Evolutionary conservation across 2,113 vertebrate species (phyloP), one percentile per base, ranked within the genome.

Genomic region (Pagrus major): DNA sequence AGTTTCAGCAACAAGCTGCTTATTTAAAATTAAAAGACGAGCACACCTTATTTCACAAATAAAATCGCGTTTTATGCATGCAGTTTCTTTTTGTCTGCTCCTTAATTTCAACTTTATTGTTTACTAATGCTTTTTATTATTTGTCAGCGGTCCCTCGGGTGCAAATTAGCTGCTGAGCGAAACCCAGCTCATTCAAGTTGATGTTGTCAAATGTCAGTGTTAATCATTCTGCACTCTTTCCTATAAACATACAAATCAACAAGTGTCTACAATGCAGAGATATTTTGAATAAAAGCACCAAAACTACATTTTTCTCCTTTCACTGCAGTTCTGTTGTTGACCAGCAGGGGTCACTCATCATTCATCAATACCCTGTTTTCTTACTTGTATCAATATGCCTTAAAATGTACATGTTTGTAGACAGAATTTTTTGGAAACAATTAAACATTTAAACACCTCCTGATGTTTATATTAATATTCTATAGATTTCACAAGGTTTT

Each of bases 331-430:
- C 10, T 11, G 0, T 5, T 29, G 2, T 35, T 12, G 23, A 42
- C 83, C 92, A 87, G 15, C 21, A 87, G 92, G 82, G 78, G 87
- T 3, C 91, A 85, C 76, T 92, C 88, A 75, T 69, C 54, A 58
- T 51, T 63, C 84, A 87, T 52, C 51, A n/a, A 47, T 56, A 49
- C n/a, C 6, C 14, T 39, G 0, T 9, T 39, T 31, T 54, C 39
- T 31, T 15, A 18, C 15, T 25, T 42, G 5, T 15, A 18, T 3
- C 0, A 18, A 47, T 20, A 9, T 21, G 54, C 31, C 8, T 76
- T 49, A 9, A 71, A 64, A 39, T 41, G 1, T 8, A 23, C 51
- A 29, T 9, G 1, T 39, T 58, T 23, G 6, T 5, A 15, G 54
- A 33, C 10, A 25, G 21, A 69, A 66, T 46, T 44, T 35, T 20